Evolutionary conservation across 2,797 vertebrate genomes (phyloP).

Genomic region (Otolemur crassicaudatus): DNA sequence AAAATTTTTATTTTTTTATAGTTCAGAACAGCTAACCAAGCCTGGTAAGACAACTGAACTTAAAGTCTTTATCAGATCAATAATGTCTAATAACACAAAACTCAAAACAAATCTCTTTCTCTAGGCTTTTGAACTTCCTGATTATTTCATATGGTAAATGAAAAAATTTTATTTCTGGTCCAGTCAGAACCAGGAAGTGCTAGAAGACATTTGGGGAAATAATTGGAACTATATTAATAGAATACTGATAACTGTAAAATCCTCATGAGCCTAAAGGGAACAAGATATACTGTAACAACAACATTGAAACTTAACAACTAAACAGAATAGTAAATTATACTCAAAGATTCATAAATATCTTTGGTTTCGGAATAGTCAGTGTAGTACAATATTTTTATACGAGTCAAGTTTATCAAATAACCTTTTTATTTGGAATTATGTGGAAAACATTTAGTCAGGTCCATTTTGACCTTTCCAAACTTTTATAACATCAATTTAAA

Average conservation of each 20-base stretch:
- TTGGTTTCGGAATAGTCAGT: slow-evolving; percentile 31
- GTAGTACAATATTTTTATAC: slow-evolving; percentile 19
- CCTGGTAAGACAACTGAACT: background rate
- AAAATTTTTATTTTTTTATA: slow-evolving; percentile 57
- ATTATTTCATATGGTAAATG: slow-evolving; percentile 5
- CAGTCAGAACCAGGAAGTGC: slow-evolving; percentile 28
- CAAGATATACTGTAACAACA: background rate
- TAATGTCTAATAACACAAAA: slow-evolving; percentile 46
- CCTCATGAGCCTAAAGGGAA: background rate
- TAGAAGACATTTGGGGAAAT: slow-evolving; percentile 23
- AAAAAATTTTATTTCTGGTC: slow-evolving; percentile 55
- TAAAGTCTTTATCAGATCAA: slow-evolving; percentile 52
- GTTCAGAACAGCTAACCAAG: background rate
- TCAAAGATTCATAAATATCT: slow-evolving; percentile 22
- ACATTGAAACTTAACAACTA: slow-evolving; percentile 46
- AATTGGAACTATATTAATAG: background rate
- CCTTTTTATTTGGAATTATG: slow-evolving; percentile 37
- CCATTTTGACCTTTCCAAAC: background rate
- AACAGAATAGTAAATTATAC: slow-evolving; percentile 46
- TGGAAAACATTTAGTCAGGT: slow-evolving; percentile 3
- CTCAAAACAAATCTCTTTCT: background rate
- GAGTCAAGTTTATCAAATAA: background rate
- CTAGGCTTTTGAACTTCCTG: slow-evolving; percentile 36
- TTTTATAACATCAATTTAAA: slow-evolving; percentile 23
- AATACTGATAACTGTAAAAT: background rate